Base-by-base conservation (phyloP, 2,113 vertebrate genomes). In the Tetraodon nigroviridis region DNA sequence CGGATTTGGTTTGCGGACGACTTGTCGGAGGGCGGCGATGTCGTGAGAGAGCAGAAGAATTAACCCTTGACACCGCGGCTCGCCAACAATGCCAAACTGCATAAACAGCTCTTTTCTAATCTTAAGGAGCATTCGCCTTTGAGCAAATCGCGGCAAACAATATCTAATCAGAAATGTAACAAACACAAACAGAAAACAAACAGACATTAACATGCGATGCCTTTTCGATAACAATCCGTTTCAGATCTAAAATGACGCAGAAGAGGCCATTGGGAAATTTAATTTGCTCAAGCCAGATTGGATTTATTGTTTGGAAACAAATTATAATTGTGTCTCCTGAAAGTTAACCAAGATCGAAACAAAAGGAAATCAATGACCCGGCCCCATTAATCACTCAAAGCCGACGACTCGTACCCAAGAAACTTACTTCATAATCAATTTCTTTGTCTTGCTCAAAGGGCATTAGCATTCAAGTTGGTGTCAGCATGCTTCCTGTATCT, bases 351-450 rank as follows among this genome's bases (percentile, higher is more conserved):
- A 90, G 84, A 89, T 87, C 86, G 84, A 84, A 90, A 92, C 89
- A 91, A 91, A 90, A 84, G 86, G 72, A 91, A 92, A 92, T 92
- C 91, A 92, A 90, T 90, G 88, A 84, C 86, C 84, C 79, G 73
- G 80, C 78, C 81, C 82, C 85, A 88, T 89, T 90, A 91, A 91
- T 91, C 90, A 92, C 87, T 89, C 83, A 86, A 80, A 83, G 80
- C 70, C 69, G 53, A 84, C 88, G 90, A 90, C 89, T 90, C 89
- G 82, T 85, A 82, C 79, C 71, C 78, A 83, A 85, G 85, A 89
- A 92, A 91, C 90, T 92, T 90, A 89, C 86, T 87, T 88, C 88
- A 90, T 91, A 91, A 92, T 92, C 91, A 92, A 90, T 91, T 80
- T 90, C 89, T 91, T 92, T 92, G 91, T 92, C 91, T 90, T 88